These are phyloP conservation scores for Illadopsis cleaveri DNA, from an alignment of 2,113 vertebrate genomes.

Conservation along the genomic window DNA sequence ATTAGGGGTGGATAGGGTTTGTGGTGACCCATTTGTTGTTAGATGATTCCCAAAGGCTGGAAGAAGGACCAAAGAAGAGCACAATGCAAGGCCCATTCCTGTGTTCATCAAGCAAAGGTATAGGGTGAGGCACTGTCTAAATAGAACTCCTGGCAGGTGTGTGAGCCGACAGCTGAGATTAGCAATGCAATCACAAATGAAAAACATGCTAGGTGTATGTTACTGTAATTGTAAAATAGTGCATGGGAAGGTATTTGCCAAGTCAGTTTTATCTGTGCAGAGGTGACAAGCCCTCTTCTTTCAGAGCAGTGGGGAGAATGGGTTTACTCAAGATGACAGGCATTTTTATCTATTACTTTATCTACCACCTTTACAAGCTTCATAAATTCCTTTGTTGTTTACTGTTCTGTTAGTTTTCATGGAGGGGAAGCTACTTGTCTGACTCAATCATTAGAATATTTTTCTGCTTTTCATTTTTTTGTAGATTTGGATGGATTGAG, in stretches of 20 bases:
- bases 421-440: not conserved
- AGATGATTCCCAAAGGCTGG: not conserved
- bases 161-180: not conserved
- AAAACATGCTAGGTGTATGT: not conserved
- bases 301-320: not conserved
- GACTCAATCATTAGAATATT: not conserved
- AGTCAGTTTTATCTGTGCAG: not conserved
- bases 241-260: not conserved
- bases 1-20: not conserved
- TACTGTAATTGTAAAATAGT: not conserved
- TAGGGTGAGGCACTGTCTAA: constrained; percentile 1
- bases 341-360: constrained; percentile 13
- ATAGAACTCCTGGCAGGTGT: not conserved
- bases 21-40: not conserved
- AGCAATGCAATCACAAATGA: not conserved
- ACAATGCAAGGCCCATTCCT: not conserved
- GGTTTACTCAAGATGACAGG: not conserved
- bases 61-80: not conserved
- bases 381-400: constrained; percentile 49
- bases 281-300: not conserved
- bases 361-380: not conserved
- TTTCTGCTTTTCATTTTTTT: not conserved
- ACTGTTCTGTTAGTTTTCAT: not conserved
- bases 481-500: not conserved
- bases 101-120: not conserved